A percentile compares a stretch with the other conserved stretches of the same genome.
Evolutionary conservation across 1,140 invertebrate species (phyloP).

Genomic region (Ylistrum balloti): DNA sequence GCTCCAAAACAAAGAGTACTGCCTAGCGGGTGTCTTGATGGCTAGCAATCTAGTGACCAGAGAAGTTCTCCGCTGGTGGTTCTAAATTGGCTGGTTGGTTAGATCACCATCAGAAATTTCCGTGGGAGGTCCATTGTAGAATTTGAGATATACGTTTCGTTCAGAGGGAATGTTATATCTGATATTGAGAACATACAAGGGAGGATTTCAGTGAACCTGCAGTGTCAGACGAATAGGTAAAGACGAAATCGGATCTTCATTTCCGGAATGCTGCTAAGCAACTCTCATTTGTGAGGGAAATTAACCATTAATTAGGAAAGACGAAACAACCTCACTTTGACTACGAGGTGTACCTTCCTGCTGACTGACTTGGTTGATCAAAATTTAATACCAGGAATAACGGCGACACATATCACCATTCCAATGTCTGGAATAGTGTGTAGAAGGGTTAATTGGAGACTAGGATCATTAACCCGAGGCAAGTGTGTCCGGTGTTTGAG

Average conservation of each 20-base stretch:
- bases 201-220: not conserved
- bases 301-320: slow-evolving; percentile 29
- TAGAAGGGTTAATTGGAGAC: not conserved
- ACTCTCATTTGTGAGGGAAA: not conserved
- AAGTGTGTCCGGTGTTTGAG: not conserved
- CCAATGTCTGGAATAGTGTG: slow-evolving; percentile 18
- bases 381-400: not conserved
- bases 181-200: not conserved
- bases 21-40: not conserved
- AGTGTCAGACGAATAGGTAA: slow-evolving; percentile 33
- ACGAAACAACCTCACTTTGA: not conserved
- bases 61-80: not conserved
- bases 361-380: not conserved
- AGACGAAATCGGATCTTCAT: slow-evolving; percentile 1
- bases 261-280: slow-evolving; percentile 4
- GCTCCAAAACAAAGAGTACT: not conserved
- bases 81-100: slow-evolving; percentile 1
- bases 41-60: not conserved
- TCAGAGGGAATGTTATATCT: not conserved
- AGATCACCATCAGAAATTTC: not conserved
- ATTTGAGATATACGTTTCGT: not conserved
- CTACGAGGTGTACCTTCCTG: not conserved
- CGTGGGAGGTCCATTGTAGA: not conserved
- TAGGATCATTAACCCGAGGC: not conserved
- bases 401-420: not conserved